phyloP scores from a whole-genome alignment of 2,888 invertebrate species.

The Nowickia ferox region DNA sequence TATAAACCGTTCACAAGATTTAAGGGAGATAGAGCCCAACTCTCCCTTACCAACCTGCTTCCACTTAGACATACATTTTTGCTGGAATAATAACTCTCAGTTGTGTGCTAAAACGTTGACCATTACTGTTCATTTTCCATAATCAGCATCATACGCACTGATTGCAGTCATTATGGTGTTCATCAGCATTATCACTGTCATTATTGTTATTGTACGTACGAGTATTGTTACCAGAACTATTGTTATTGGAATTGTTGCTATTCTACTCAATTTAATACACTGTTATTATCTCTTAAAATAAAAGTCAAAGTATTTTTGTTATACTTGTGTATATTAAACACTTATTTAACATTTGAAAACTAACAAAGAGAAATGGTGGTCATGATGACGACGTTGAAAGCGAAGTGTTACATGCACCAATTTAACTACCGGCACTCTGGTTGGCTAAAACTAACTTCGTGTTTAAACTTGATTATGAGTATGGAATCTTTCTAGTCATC shows the following conservation, averaged over 20 bases:
- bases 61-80: no score
- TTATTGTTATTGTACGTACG: slow-evolving; percentile 13
- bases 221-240: neutral
- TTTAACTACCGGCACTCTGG: slow-evolving; percentile 1
- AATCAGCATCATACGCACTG: slow-evolving; percentile 1
- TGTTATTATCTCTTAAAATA: slow-evolving; percentile 51
- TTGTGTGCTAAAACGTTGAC: neutral
- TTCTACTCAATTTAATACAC: slow-evolving; percentile 30
- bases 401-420: slow-evolving; percentile 29
- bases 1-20: no score
- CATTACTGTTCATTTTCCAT: neutral
- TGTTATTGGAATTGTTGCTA: slow-evolving; percentile 10
- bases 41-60: no score
- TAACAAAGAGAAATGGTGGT: neutral
- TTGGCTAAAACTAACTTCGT: neutral
- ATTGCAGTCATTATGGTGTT: neutral
- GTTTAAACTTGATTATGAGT: neutral
- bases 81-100: no score
- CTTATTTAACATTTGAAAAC: slow-evolving; percentile 1
- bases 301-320: neutral
- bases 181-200: slow-evolving; percentile 30
- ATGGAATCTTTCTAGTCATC: neutral
- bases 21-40: no score
- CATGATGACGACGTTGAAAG: neutral
- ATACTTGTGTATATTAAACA: neutral